phyloP scores from a whole-genome alignment of 2,888 invertebrate genomes.

The Cosmia trapezina region DNA sequence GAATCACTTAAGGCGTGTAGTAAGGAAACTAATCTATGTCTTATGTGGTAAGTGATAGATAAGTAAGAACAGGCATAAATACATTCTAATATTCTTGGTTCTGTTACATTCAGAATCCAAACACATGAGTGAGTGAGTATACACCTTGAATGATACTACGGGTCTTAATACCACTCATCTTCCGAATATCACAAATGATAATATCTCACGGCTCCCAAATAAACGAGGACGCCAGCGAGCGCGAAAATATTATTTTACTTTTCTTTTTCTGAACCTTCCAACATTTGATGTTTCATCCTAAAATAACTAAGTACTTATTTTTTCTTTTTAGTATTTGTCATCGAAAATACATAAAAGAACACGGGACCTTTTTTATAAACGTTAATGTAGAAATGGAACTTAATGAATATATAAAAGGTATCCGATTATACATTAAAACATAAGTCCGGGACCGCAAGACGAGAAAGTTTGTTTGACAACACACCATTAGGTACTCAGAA shows the following conservation, averaged over 20 bases:
- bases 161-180: constrained; percentile 41
- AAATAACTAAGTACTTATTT: constrained; percentile 45
- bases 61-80: not conserved
- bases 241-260: constrained; percentile 47
- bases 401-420: constrained; percentile 35
- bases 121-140: not conserved
- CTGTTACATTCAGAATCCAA: constrained; percentile 4
- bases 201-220: constrained; percentile 39
- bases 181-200: constrained; percentile 52
- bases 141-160: constrained; percentile 26
- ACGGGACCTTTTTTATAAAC: constrained; percentile 10
- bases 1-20: not conserved
- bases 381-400: constrained; percentile 21
- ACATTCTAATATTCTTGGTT: too few species aligned
- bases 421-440: constrained; percentile 27
- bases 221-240: constrained; percentile 24
- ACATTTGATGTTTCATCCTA: constrained; percentile 50
- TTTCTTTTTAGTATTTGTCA: constrained; percentile 38
- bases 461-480: constrained; percentile 41
- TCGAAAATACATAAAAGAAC: constrained; percentile 32
- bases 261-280: constrained; percentile 42
- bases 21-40: not conserved
- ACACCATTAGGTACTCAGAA: constrained; percentile 1
- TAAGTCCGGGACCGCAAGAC: constrained; percentile 17
- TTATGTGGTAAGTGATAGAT: not conserved